Evolutionary conservation across 2,797 vertebrate species (phyloP), one percentile per base, ranked within the genome.

Genomic region (Tenualosa thibaudeaui): DNA sequence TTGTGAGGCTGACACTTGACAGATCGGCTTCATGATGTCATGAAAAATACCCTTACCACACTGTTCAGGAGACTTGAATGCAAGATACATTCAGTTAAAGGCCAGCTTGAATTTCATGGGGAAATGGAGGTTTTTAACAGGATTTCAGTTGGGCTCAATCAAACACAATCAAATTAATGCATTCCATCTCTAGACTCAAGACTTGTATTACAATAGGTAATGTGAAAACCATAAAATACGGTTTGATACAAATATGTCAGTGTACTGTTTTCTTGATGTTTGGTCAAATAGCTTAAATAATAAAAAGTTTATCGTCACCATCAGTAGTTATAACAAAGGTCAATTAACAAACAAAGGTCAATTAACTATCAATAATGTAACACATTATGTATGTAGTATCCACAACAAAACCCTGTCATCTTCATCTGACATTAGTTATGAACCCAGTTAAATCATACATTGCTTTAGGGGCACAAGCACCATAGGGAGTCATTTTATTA

Each of bases 21-120:
- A 78, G 71, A 78, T 78, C 43, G 71, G 17, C 71, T 78, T 78
- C 71, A 78, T 78, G 71, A 78, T 78, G 46, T 78, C 17, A 19
- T 43, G 37, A 78, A 78, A 78, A 78, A 78, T 43, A 31, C 46
- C 71, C 43, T 43, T 40, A 46, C 71, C 71, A 37, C 43, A 19
- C 37, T 43, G 71, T 78, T 46, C 19, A 40, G 71, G 17, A 78
- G 37, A 78, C 46, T 6, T 19, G 19, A 46, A 78, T 78, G 37
- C 40, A 46, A 43, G 37, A 46, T 78, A 17, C 68, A 43, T 40
- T 75, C 68, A 9, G 13, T 75, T 3, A 78, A 78, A 46, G 40
- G 71, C 15, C 65, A 71, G 12, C 65, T 4, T 78, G 19, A n/a
- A 22, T 19, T 46, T 22, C 19, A 43, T 78, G 9, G 22, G 40